Conservation (phyloP, 2,888 invertebrate species). For the Apantesis nais region DNA sequence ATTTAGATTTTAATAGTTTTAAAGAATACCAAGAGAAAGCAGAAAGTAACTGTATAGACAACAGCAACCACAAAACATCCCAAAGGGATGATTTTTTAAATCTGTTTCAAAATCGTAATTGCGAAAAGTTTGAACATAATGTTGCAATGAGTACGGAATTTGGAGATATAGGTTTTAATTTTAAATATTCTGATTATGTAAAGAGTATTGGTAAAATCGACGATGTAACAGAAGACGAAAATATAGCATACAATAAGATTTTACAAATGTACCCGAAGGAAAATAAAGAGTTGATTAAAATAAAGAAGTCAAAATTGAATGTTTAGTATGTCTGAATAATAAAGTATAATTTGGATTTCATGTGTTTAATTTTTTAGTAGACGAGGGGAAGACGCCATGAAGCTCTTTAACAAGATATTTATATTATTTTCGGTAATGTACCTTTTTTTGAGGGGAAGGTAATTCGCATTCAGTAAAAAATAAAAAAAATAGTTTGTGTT, state of each 20-base stretch:
- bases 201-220: constrained; percentile 45
- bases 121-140: constrained; percentile 30
- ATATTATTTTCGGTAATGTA: too few relatives aligned
- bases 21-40: constrained; percentile 31
- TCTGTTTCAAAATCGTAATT: constrained; percentile 52
- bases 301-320: constrained; percentile 25
- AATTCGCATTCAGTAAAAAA: too few relatives aligned
- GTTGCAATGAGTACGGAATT: constrained; percentile 60
- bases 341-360: background rate
- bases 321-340: constrained; percentile 2
- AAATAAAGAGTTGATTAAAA: constrained; percentile 52
- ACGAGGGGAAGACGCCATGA: too few relatives aligned
- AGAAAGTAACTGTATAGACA: constrained; percentile 9
- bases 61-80: constrained; percentile 53
- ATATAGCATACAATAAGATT: constrained; percentile 48
- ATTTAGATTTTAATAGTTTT: constrained; percentile 68
- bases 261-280: constrained; percentile 65
- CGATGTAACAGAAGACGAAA: constrained; percentile 45
- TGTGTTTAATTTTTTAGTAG: background rate
- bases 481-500: too few relatives aligned
- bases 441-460: too few relatives aligned
- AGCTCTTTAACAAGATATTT: too few relatives aligned
- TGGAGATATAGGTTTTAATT: constrained; percentile 73
- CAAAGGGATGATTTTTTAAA: constrained; percentile 54
- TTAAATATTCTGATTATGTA: constrained; percentile 62